Percentiles rank a stretch among this genome's conserved stretches.
phyloP scores from a whole-genome alignment of 2,797 vertebrate genomes.

The Dicrostonyx torquatus region DNA sequence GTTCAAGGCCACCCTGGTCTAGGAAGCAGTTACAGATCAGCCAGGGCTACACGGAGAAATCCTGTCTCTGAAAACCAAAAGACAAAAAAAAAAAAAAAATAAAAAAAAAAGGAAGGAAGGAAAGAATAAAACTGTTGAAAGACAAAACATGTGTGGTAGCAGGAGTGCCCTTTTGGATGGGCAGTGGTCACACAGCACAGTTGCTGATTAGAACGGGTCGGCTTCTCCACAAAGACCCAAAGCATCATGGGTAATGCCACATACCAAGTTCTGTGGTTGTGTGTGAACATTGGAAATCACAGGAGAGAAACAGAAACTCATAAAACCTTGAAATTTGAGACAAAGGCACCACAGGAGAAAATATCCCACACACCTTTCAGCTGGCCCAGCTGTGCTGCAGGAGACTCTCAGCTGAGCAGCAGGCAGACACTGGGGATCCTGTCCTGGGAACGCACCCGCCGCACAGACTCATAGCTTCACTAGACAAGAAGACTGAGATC shows the following conservation, averaged over 20 bases:
- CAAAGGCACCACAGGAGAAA: background rate
- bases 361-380: background rate
- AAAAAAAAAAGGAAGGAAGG: accelerated
- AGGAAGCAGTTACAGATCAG: background rate
- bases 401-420: background rate
- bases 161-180: background rate
- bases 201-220: background rate
- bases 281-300: background rate
- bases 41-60: background rate
- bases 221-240: background rate
- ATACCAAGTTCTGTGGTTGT: background rate
- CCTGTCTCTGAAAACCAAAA: background rate
- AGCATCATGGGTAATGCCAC: background rate
- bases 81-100: background rate
- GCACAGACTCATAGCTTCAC: background rate
- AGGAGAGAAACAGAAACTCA: background rate
- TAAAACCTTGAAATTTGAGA: background rate
- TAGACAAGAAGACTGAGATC: background rate
- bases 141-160: constrained; percentile 1
- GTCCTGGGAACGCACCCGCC: no score
- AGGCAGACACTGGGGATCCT: background rate
- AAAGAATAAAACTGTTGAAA: background rate
- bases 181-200: background rate
- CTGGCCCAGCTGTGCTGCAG: background rate
- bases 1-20: background rate